Evolutionary conservation across 2,888 invertebrate genomes (phyloP).

Genomic region (Diaperis boleti): DNA sequence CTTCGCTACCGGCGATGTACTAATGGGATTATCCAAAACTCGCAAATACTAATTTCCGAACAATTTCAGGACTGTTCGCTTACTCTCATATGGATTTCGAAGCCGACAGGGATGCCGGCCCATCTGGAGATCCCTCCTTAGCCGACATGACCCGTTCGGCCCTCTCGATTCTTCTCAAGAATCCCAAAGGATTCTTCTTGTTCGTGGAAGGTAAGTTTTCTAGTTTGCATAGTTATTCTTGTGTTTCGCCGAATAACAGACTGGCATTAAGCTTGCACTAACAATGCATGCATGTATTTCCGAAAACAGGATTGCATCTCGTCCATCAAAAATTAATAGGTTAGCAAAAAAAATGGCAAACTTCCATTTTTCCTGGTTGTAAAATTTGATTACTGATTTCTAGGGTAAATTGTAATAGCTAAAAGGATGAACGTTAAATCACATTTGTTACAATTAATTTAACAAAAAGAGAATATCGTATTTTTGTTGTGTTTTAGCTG

Average conservation of each 20-base stretch:
- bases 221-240: slow-evolving; percentile 32
- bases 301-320: neutral
- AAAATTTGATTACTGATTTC: no score
- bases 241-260: no score
- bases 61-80: slow-evolving; percentile 76
- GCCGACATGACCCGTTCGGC: slow-evolving; percentile 83
- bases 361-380: no score
- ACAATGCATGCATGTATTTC: neutral
- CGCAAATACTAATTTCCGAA: no score
- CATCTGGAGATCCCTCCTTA: slow-evolving; percentile 79
- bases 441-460: no score
- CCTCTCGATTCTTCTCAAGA: slow-evolving; percentile 76
- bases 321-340: neutral
- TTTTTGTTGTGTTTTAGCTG: no score
- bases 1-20: neutral
- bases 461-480: no score
- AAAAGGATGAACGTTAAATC: no score
- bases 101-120: slow-evolving; percentile 76
- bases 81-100: slow-evolving; percentile 86
- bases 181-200: slow-evolving; percentile 81
- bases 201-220: slow-evolving; percentile 78
- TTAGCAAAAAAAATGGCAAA: no score
- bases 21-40: slow-evolving; percentile 4
- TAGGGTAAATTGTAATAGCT: no score
- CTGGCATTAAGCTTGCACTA: neutral